Evolutionary conservation across 2,888 invertebrate genomes (phyloP).

Genomic region (Mythimna loreyi): DNA sequence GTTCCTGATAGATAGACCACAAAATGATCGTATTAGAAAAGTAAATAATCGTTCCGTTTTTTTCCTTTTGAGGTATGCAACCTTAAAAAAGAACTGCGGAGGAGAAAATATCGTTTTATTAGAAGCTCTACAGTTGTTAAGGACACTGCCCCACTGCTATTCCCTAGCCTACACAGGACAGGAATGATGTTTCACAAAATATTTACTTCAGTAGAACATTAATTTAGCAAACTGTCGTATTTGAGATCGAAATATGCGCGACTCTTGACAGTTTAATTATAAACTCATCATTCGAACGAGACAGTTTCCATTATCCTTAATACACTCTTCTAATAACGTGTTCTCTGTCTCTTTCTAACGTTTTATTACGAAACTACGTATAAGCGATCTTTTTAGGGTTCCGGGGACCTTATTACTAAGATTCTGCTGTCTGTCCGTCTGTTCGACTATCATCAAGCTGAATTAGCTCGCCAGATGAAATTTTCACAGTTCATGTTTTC

Average conservation of each 20-base stretch:
- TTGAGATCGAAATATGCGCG: conserved; percentile 51
- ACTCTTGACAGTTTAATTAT: conserved; percentile 53
- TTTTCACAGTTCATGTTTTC: too few species aligned
- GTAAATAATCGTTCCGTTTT: too few species aligned
- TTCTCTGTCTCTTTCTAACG: conserved; percentile 9
- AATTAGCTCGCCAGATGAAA: too few species aligned
- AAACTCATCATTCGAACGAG: conserved; percentile 38
- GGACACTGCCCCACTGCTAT: not conserved
- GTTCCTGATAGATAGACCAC: too few species aligned
- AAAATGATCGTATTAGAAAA: too few species aligned
- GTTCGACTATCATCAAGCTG: too few species aligned
- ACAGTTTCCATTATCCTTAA: conserved; percentile 29
- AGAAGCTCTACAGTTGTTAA: too few species aligned
- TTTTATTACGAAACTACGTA: not conserved
- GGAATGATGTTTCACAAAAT: conserved; percentile 26
- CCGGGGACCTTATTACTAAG: too few species aligned
- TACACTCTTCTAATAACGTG: conserved; percentile 34
- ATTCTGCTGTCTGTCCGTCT: too few species aligned
- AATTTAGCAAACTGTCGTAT: conserved; percentile 53
- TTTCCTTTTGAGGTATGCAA: too few species aligned
- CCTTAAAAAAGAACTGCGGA: too few species aligned
- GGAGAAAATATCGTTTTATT: too few species aligned
- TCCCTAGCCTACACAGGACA: not conserved
- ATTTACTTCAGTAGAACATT: conserved; percentile 41
- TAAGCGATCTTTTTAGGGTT: not conserved